These are phyloP conservation scores for Orthosia incerta DNA, from an alignment of 2,888 invertebrate genomes.

Conservation along the genomic window DNA sequence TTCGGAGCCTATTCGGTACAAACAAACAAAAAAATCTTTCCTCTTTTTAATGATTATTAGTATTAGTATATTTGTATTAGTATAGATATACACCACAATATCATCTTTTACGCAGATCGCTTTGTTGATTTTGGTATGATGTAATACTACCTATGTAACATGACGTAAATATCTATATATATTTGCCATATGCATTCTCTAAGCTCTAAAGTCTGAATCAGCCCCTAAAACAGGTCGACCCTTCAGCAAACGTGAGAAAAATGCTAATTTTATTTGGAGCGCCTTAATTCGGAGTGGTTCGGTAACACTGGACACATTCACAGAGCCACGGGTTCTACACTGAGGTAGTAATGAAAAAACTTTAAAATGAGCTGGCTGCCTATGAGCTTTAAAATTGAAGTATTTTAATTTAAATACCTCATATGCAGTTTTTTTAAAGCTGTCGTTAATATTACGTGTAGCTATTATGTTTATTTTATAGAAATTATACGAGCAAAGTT, in stretches of 20 bases:
- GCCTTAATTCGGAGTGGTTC: conserved; percentile 67
- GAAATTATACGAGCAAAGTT: not conserved
- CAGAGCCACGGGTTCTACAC: conserved; percentile 61
- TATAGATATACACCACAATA: no score
- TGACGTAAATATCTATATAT: not conserved
- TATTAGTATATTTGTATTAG: no score
- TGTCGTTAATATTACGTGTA: conserved; percentile 11
- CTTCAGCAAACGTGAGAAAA: conserved; percentile 67
- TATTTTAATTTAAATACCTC: conserved; percentile 58
- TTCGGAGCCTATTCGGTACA: no score
- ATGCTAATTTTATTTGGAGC: conserved; percentile 71
- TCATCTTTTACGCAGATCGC: no score
- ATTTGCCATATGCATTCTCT: conserved; percentile 54
- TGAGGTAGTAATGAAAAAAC: conserved; percentile 75
- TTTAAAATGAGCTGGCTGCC: conserved; percentile 72
- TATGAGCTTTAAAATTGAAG: conserved; percentile 66
- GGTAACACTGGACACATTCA: conserved; percentile 68
- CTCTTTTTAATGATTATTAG: no score
- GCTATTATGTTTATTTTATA: conserved; percentile 22
- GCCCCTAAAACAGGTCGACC: conserved; percentile 62
- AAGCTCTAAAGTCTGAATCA: conserved; percentile 47
- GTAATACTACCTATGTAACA: no score
- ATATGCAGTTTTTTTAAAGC: conserved; percentile 43
- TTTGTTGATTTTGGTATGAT: no score
- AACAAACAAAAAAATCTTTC: no score